A percentile compares a stretch with the other conserved stretches of the same genome.
Conservation (phyloP, 1,140 invertebrate genomes). For the Elysia chlorotica region DNA sequence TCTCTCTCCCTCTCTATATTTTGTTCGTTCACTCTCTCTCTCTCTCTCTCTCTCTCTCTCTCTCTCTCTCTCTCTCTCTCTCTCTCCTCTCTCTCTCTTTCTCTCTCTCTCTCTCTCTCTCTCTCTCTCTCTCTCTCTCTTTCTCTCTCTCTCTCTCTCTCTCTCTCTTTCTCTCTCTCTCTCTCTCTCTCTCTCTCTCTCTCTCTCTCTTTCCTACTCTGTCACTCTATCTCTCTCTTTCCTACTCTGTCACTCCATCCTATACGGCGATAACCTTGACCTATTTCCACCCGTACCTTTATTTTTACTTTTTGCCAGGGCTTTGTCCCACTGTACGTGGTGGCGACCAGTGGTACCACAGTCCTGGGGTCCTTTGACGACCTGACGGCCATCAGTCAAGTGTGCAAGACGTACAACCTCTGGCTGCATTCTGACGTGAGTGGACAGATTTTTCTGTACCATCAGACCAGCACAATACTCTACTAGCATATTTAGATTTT, state of each 20-base stretch:
- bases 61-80: conserved; percentile 78
- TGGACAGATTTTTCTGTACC: too few species aligned
- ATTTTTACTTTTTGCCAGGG: conserved; percentile 65
- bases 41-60: not conserved
- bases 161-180: not conserved
- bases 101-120: conserved; percentile 86
- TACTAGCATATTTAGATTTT: too few species aligned
- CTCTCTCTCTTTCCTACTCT: not conserved
- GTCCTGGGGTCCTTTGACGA: conserved; percentile 90
- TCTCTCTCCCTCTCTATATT: conserved; percentile 75
- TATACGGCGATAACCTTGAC: not conserved
- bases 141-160: not conserved
- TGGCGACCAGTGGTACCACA: conserved; percentile 92
- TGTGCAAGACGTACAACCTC: conserved; percentile 90
- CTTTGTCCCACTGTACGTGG: conserved; percentile 93
- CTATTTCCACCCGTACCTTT: not conserved
- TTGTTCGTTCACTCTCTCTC: not conserved
- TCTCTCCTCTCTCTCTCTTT: conserved; percentile 5
- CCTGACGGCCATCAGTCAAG: conserved; percentile 88
- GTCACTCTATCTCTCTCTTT: not conserved
- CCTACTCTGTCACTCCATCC: not conserved
- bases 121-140: conserved; percentile 62
- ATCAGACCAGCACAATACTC: too few species aligned
- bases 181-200: conserved; percentile 1
- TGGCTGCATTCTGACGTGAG: conserved; percentile 98